These are phyloP conservation scores for Phorcus lineatus DNA, from an alignment of 2,888 invertebrate genomes.

Conservation along the genomic window DNA sequence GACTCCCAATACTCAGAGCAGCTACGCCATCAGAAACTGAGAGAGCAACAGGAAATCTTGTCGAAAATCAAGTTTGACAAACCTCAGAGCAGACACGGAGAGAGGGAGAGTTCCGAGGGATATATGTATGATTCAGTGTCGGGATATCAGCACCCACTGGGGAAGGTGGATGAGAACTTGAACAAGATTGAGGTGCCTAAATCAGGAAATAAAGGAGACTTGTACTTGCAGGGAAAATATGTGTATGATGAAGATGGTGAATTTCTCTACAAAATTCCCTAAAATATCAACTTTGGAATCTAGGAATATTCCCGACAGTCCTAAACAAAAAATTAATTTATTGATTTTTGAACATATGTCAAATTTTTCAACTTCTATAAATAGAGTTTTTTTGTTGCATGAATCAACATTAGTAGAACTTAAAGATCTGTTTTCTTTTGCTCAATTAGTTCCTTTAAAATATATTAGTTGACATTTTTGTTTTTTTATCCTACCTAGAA, in stretches of 20 bases:
- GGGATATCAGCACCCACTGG: not conserved
- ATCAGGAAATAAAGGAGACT: not conserved
- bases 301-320: no score
- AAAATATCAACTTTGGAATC: not conserved
- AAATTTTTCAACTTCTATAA: no score
- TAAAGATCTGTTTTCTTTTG: no score
- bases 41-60: not conserved
- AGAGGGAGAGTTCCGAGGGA: not conserved
- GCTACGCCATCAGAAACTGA: no score
- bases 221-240: constrained; percentile 19
- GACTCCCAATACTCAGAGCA: no score
- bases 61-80: not conserved
- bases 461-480: no score
- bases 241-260: constrained; percentile 34
- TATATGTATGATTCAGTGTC: not conserved
- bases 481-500: no score
- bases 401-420: no score
- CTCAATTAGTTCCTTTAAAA: no score
- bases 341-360: no score
- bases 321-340: no score
- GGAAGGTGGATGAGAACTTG: not conserved
- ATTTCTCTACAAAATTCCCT: constrained; percentile 33
- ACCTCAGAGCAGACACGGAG: not conserved
- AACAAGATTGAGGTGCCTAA: not conserved
- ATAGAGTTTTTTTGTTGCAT: no score